Evolutionary conservation across 2,888 invertebrate genomes (phyloP), one percentile per base, ranked within the genome.

Genomic region (Parascotia fuliginaria): DNA sequence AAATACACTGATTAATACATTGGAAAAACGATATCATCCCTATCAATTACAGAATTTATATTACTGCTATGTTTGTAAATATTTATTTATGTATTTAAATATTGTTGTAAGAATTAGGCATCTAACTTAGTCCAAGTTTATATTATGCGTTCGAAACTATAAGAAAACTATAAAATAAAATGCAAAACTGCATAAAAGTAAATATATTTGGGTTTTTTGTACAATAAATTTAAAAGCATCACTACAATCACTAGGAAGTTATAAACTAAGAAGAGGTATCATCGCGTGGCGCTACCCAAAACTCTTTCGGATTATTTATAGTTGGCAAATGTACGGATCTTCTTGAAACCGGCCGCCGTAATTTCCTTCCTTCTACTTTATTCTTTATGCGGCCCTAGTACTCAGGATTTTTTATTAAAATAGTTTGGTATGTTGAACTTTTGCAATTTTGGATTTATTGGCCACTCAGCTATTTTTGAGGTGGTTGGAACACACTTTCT

Each of bases 161-260:
- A n/a, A n/a, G n/a, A n/a, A n/a, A n/a, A n/a, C n/a, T n/a, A n/a
- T n/a, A n/a, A n/a, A n/a, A n/a, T n/a, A n/a, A n/a, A n/a, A n/a
- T n/a, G n/a, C n/a, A n/a, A n/a, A n/a, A n/a, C n/a, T n/a, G n/a
- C n/a, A n/a, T n/a, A n/a, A n/a, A n/a, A n/a, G n/a, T n/a, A n/a
- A n/a, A n/a, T n/a, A n/a, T n/a, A n/a, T n/a, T n/a, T n/a, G n/a
- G n/a, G n/a, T 33, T 16, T 19, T 19, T 19, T 19, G 11, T 3
- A 0, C 16, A 19, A 7, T 19, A 16, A 16, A 36, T 1, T n/a
- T 1, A 12, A 3, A 9, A n/a, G n/a, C 37, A 14, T 13, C 2
- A 16, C 22, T 42, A 32, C 45, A 34, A 29, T 28, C 54, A 65
- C 51, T 37, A 61, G 62, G 66, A 65, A 65, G 44, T 53, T 16